Evolutionary conservation across 2,113 vertebrate species (phyloP), one percentile per base, ranked within the genome.

Genomic region (Mobula hypostoma): DNA sequence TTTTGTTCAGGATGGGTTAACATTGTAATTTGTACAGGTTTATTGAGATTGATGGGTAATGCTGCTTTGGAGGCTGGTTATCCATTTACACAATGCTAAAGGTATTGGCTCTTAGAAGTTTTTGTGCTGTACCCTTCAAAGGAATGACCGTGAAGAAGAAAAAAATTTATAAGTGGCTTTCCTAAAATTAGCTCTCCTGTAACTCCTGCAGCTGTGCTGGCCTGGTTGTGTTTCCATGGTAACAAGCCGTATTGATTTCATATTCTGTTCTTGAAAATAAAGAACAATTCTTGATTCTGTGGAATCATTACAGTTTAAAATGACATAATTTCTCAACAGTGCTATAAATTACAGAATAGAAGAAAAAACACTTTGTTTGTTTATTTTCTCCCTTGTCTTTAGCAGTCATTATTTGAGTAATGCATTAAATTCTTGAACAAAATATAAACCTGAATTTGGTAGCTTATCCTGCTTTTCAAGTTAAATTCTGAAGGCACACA

Each of bases 161-260:
- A 48, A 68, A 32, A 74, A 68, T 74, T 32, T 74, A 40, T 74
- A 29, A 93, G 56, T 40, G 91, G 21, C 24, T 27, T 24, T 56
- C 36, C 91, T 93, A 93, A 93, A 93, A 93, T 93, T 93, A 93
- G 91, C 91, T 72, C 91, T 76, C 66, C 27, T 5, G 8, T 48
- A 48, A 70, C 91, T 74, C 8, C 21, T 93, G 66, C 40, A 56
- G 48, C 91, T 56, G 91, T 5, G 70, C 36, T 93, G 91, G 70
- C 91, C 91, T 93, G 91, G 91, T 93, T 93, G 48, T 24, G 91
- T 93, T 93, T 74, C 91, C 91, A 72, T 93, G 24, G 91, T 29
- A 93, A 93, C 70, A 72, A 56, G 70, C 74, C 91, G 48, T 93
- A 93, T 74, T 66, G 85, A 90, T 90, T 68, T 90, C 91, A 76